Evolutionary conservation across 1,140 invertebrate species (phyloP), one percentile per base, ranked within the genome.

Genomic region (Anastatus disparis): DNA sequence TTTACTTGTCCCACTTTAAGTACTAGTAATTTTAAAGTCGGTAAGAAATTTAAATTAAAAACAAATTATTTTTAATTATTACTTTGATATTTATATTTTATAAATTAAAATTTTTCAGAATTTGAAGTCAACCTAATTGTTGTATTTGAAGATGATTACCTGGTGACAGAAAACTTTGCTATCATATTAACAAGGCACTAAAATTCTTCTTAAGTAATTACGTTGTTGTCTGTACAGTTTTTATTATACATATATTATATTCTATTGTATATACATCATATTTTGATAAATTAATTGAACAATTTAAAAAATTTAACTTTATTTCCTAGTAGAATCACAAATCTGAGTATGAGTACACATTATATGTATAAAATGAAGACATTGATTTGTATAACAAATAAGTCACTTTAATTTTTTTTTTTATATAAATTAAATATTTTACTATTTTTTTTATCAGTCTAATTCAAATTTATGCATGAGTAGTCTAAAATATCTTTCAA

Each of bases 101-200:
- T 17, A 8, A 44, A 56, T 42, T 58, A 20, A 24, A 1, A 20
- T 46, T 81, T 92, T 93, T 70, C 88, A 98, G 97, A 98, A 84
- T 99, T 99, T 88, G 96, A 98, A 87, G 87, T 98, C 0, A 98
- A 98, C 84, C 89, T 99, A 62, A 94, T 97, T 0, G 89, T 98
- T 24, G 91, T 98, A 40, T 97, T 98, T 81, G 91, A 95, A 80
- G 94, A 98, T 83, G 95, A 98, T 78, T 94, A 96, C 82, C 88
- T 97, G 29, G 93, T 98, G 9, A 97, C 95, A n/a, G 96, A 98
- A 88, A 98, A 98, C 80, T 97, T 98, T 85, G 95, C 95, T 26
- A 94, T 97, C 71, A 89, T 92, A 73, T 83, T 97, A 46, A 89
- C 89, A 29, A 86, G 92, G 80, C 85, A 88, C 70, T 88, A 75